Base-by-base conservation (phyloP, 2,797 vertebrate genomes). In the Botia almorhae region DNA sequence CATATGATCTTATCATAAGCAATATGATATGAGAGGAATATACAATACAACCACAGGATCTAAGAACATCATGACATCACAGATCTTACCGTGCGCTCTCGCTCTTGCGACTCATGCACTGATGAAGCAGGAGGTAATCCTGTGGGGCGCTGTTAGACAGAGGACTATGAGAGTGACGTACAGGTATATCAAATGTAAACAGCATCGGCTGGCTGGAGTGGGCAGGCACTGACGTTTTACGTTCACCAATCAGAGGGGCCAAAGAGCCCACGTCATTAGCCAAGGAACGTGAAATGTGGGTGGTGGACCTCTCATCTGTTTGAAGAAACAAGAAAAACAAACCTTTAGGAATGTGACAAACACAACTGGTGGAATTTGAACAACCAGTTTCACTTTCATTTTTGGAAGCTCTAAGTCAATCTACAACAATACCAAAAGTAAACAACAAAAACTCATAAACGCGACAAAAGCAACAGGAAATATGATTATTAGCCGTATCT, bases 41-140 rank as follows among this genome's bases (percentile, higher is more conserved):
- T 60, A 26, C 63, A 48, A 74, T 14, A 78, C 61, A 23, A 72
- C 36, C n/a, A 72, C 53, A 71, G 50, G 76, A 70, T 60, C 13
- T 65, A 63, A 36, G 17, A 5, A 7, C 6, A 63, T 69, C 65
- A 43, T 21, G 74, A 39, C 53, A 46, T 46, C 43, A 46, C 43
- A 11, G 43, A 46, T 58, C 89, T 93, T 96, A 99, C 97, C 98
- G 95, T 81, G 95, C 46, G 0, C 94, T 97, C 89, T 99, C 97
- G 0, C 95, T 94, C 90, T 96, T 97, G 87, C 96, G 96, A 94
- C 98, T 99, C 93, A 98, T 96, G 89, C 98, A 99, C 89, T 99
- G 98, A 90, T 99, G 98, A 71, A 99, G 94, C 82, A 98, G 96
- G 91, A 99, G 96, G 92, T 99, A 99, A 91, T 99, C 98, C 93